phyloP scores from a whole-genome alignment of 2,888 invertebrate species.

The Cosmia trapezina region DNA sequence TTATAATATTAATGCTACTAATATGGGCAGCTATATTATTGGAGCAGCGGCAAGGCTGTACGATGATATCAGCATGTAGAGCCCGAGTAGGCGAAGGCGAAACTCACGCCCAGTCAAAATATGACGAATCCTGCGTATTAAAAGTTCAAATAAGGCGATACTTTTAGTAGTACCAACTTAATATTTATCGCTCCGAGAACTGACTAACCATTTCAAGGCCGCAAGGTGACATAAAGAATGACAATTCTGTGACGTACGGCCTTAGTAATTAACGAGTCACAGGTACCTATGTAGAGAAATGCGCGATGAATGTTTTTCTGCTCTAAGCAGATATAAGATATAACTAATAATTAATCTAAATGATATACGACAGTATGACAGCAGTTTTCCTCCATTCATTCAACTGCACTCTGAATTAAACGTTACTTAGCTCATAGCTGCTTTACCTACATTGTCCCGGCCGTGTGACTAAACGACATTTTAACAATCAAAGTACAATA shows the following conservation, averaged over 20 bases:
- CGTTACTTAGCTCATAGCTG: background rate
- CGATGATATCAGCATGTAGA: slow-evolving; percentile 66
- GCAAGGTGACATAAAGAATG: slow-evolving; percentile 36
- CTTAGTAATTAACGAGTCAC: slow-evolving; percentile 16
- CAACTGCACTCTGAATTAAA: background rate
- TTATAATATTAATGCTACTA: slow-evolving; percentile 44
- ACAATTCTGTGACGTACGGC: slow-evolving; percentile 31
- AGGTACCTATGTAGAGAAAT: slow-evolving; percentile 10
- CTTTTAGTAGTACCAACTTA: slow-evolving; percentile 28
- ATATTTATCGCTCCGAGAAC: slow-evolving; percentile 29
- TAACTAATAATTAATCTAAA: too few species aligned
- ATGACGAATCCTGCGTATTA: slow-evolving; percentile 59
- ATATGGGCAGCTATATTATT: slow-evolving; percentile 50
- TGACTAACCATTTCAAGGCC: slow-evolving; percentile 40
- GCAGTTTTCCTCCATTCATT: background rate
- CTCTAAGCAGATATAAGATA: background rate
- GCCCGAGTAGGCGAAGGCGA: slow-evolving; percentile 64
- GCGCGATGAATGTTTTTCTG: background rate
- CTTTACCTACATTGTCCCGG: background rate
- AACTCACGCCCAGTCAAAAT: slow-evolving; percentile 58
- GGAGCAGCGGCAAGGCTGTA: slow-evolving; percentile 57
- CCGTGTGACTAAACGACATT: background rate
- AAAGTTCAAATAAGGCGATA: slow-evolving; percentile 52
- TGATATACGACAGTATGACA: background rate
- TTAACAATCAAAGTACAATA: slow-evolving; percentile 1